Base-by-base conservation (phyloP, 2,797 vertebrate species). In the Microctenopoma lineatum region DNA sequence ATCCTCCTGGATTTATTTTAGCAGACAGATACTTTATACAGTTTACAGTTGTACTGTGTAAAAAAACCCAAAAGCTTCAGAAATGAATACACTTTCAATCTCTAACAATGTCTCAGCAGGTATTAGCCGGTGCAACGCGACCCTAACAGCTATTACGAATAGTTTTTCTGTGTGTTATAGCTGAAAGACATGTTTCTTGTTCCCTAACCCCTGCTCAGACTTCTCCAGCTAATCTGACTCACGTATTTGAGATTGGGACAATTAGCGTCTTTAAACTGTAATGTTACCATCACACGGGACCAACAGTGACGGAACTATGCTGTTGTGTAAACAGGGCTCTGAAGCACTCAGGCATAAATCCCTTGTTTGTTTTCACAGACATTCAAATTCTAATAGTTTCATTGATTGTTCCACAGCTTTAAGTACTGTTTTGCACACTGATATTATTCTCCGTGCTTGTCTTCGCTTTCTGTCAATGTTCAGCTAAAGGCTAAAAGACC, bases 201-300 rank as follows among this genome's bases (percentile, higher is more conserved):
- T 70, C 10, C 13, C 5, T 46, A 65, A 62, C 38, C 7, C 55
- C 55, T 59, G 32, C 59, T 79, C 54, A 56, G 70, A 79, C 62
- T 26, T 65, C 69, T 7, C n/a, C 0, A 4, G 57, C 26, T 85
- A 86, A 88, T 86, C 79, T 72, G 66, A 29, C 47, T 83, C 57
- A 75, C 5, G 11, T 65, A 70, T 71, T 84, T 80, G 45, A 75
- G 29, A 75, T 51, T 67, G 56, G 39, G 39, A 64, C 56, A 65
- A 59, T 81, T 63, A 74, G 44, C 16, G n/a, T 44, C 52, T 11
- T 70, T 81, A 50, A 65, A 70, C 34, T 53, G 21, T 52, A 44
- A 66, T 26, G 54, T 53, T 38, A 25, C 44, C 15, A 26, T 62
- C 58, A 45, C 36, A 38, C 9, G 10, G 8, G 51, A 15, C n/a